Evolutionary conservation across 2,888 invertebrate species (phyloP).

Genomic region (Phengaris arion): DNA sequence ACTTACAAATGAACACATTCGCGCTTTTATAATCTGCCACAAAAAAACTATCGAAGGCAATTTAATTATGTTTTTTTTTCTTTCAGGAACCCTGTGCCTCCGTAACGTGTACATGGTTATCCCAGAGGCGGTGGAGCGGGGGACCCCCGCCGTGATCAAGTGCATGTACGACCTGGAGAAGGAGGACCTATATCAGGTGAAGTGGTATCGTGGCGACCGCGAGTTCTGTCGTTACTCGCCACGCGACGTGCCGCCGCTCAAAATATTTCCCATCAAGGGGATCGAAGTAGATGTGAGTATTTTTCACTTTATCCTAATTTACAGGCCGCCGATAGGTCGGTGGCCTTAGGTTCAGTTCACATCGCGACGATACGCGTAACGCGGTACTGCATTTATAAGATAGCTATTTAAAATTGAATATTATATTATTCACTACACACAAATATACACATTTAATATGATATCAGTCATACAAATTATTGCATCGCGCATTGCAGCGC

Average conservation of each 20-base stretch:
- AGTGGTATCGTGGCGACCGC: conserved; percentile 83
- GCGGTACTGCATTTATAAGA: no score
- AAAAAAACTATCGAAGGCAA: no score
- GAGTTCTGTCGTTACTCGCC: conserved; percentile 84
- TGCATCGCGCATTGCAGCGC: no score
- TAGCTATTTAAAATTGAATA: no score
- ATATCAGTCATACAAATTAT: no score
- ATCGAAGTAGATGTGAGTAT: conserved; percentile 80
- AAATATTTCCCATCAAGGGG: conserved; percentile 81
- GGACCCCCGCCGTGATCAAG: conserved; percentile 81
- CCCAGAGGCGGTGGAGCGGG: conserved; percentile 82
- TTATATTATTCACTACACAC: no score
- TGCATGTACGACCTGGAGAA: conserved; percentile 83
- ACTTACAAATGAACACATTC: no score
- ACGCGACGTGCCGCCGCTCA: conserved; percentile 81
- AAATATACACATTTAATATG: no score
- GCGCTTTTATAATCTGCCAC: neutral
- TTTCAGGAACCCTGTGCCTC: conserved; percentile 64
- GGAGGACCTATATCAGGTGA: conserved; percentile 83
- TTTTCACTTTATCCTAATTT: neutral
- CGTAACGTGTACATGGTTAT: conserved; percentile 83
- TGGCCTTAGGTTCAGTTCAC: no score
- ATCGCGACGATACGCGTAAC: no score
- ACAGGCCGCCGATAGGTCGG: no score
- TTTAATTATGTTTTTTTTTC: neutral